Base-by-base conservation (phyloP, 30 jellyfish, hydroid and myxozoan species). In the Catostylus mosaicus region DNA sequence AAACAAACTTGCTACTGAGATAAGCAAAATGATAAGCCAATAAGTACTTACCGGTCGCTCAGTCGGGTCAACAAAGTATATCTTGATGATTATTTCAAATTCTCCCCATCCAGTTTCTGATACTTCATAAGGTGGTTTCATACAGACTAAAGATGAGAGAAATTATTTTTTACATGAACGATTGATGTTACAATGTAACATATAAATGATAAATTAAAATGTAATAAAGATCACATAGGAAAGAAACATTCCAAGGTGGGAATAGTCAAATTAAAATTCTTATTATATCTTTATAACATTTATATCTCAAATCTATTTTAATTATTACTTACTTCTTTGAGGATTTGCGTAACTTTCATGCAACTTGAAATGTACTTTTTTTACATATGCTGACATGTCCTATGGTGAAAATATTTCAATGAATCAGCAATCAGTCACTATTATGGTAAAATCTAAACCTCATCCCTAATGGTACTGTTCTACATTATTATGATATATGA, bases 91-190 rank as follows among this genome's bases (percentile, higher is more conserved):
- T 24, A 95, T 78, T 85, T 95, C 99, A 75, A 95, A 95, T 82
- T 95, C 99, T 59, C 99, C 99, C 99, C 99, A 95, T 23, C 99
- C 99, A 26, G 99, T 86, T 62, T 95, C 99, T 20, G 99, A 74
- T 6, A 95, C 96, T 75, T 95, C 97, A 67, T 86, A 95, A 0
- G 99, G 99, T 34, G 99, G 99, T 82, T 95, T 95, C 79, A 96
- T 83, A 51, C 84, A 69, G 23, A 88, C 90, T 87, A 63, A n/a
- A 78, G 54, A 51, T 2, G 19, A 73, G 3, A 74, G 27, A 47
- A 59, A 35, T 31, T 4, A 73, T 43, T n/a, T n/a, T n/a, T n/a
- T n/a, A n/a, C n/a, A n/a, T n/a, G n/a, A n/a, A n/a, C n/a, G n/a
- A n/a, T n/a, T n/a, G n/a, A n/a, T n/a, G n/a, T n/a, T n/a, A n/a